Evolutionary conservation across 1,140 invertebrate species (phyloP).

Genomic region (Palaemon carinicauda): DNA sequence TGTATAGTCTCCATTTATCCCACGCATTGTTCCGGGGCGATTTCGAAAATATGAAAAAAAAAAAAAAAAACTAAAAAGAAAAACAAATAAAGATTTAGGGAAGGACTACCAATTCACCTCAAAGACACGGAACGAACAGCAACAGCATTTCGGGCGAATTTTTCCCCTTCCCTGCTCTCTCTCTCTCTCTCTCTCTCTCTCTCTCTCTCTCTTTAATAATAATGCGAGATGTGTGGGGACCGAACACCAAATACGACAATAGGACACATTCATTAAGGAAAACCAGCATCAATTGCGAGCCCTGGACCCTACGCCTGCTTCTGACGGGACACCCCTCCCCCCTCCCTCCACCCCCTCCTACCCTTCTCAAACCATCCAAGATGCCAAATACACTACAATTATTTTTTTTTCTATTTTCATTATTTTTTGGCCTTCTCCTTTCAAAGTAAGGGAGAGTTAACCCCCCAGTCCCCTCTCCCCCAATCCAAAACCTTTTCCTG

Average conservation of each 20-base stretch:
- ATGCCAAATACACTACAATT: background rate
- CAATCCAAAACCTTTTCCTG: no score
- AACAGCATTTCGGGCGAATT: no score
- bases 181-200: slow-evolving; percentile 41
- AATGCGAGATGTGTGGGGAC: slow-evolving; percentile 41
- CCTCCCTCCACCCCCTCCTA: background rate
- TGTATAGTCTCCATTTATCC: no score
- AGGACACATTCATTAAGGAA: slow-evolving; percentile 46
- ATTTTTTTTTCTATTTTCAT: no score
- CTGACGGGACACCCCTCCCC: slow-evolving; percentile 24
- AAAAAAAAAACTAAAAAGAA: background rate
- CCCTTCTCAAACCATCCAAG: background rate
- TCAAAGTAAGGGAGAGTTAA: no score
- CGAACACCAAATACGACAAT: slow-evolving; percentile 41
- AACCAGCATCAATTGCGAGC: slow-evolving; percentile 49
- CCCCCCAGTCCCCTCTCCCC: no score
- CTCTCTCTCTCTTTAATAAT: slow-evolving; percentile 37
- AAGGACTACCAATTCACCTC: no score
- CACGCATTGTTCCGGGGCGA: no score
- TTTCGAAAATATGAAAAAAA: background rate
- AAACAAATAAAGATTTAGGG: no score
- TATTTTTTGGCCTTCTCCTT: no score
- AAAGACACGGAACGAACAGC: no score
- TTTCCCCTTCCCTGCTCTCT: no score
- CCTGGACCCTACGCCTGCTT: slow-evolving; percentile 25